Base-by-base conservation (phyloP, 2,888 invertebrate genomes). In the Brenthis ino region DNA sequence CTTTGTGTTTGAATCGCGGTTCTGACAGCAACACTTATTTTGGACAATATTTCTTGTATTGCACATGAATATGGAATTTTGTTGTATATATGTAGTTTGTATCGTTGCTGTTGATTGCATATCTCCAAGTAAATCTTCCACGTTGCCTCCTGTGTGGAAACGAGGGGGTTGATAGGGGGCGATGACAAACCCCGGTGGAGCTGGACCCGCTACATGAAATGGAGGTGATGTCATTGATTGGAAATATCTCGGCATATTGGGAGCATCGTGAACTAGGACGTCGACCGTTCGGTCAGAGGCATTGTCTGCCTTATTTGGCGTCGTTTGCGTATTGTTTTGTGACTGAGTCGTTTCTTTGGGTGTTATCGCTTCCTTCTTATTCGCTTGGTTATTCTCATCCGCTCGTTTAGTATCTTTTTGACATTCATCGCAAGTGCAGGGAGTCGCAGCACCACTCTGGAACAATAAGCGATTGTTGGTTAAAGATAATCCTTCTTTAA, bases 81-180 rank as follows among this genome's bases (percentile, higher is more conserved):
- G 91, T 76, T 93, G 91, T 65, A 93, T 92, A 75, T 82, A 89
- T 1, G 92, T 92, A 3, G 92, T 90, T 70, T 91, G 91, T 74
- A 91, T 86, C 0, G 86, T 82, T 1, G 76, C 68, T 0, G 91
- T 75, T 1, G 94, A 93, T 80, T 95, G 95, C 6, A 96, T 95
- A 72, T 96, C 96, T 69, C 95, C 94, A 0, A 96, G 85, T 56
- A 96, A 85, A 72, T 96, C 95, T 76, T 96, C 96, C 54, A 96
- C 87, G 79, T 96, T 96, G 0, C 95, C 95, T 13, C 94, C 95
- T 33, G 93, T 94, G 77, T 89, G 89, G 81, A 93, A 93, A 54
- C 89, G 82, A 64, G 87, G 89, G 0, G 86, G 77, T 77, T 87
- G 88, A 77, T 86, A 89, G 1, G 91, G 88, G 33, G 87, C 87